Base-by-base conservation (phyloP, 2,888 invertebrate species). In the Uloborus plumipes region DNA sequence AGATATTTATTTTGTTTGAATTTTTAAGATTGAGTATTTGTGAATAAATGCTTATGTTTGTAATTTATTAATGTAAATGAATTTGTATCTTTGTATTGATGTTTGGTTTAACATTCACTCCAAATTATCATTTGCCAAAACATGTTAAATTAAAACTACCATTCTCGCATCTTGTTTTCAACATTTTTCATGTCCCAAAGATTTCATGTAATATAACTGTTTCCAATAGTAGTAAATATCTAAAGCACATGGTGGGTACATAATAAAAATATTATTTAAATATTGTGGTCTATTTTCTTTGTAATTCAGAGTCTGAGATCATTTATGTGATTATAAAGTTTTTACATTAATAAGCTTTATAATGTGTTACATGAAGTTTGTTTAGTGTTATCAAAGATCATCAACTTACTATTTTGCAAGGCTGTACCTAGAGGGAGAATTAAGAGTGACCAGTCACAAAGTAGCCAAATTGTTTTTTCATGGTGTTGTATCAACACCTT, bases 201-300 rank as follows among this genome's bases (percentile, higher is more conserved):
- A 74, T 74, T 74, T 64, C 70, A 49, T 79, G 79, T 80, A 74
- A 62, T 74, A 55, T 78, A 71, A 65, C 20, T 74, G 74, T 74
- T 58, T 70, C 47, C 74, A 74, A 81, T 74, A 81, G 74, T 74
- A 74, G 74, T 69, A 22, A 80, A 79, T 55, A 67, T 61, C 51
- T 53, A 80, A 69, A 74, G 80, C 74, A 74, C 80, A 74, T 74
- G 80, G 80, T 81, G 74, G 80, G 69, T 81, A 81, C 70, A 70
- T 74, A 81, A 81, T 81, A 81, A 81, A 81, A 18, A 51, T 14
- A 62, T 16, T 39, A 47, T 22, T 64, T 13, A 64, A 64, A 47
- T 59, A 26, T 59, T n/a, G n/a, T n/a, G 13, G 20, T 20, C 3
- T 20, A 26, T 59, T 59, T 59, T 20, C 4, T 59, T 55, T 1